Base-by-base conservation (phyloP, 2,113 vertebrate genomes). In the Brachyhypopomus occidentalis region DNA sequence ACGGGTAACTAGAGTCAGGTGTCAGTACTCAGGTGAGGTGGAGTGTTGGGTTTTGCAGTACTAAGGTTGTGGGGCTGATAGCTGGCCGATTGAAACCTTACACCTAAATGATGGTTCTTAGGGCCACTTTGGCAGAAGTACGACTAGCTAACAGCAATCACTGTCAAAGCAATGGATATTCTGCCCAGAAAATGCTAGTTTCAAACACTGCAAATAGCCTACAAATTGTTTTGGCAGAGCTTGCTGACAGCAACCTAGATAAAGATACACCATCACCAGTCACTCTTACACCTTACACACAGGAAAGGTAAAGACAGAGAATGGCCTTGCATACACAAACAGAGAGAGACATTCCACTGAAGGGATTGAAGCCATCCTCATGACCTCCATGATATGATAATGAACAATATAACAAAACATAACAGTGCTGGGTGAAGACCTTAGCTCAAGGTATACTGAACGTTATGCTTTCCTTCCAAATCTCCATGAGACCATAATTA, bases 261-360 rank as follows among this genome's bases (percentile, higher is more conserved):
- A 41, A 41, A 41, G 41, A 41, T 41, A 41, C 5, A 30, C 30
- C 30, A 30, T 30, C 30, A 3, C 30, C 30, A 30, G 30, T 30
- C 66, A 73, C 12, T 84, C 90, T 91, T 92, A 98, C 96, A 93
- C 97, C 90, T 84, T 96, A 95, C 60, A 98, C 87, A 91, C 91
- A 83, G 93, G 87, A 80, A 95, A 93, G 20, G 94, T 95, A 77
- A 96, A 94, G 66, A 95, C 94, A 82, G 97, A 99, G 92, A 97
- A 98, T 63, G 95, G 95, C 80, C 96, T 94, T 88, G 95, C 94
- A 87, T 97, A 98, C 86, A 96, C 92, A 88, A 96, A 97, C 72
- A 97, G 94, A 0, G 70, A 98, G 89, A 36, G 87, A 6, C 91
- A 94, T 89, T 97, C 94, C 1, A 86, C 87, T 22, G 86, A 92